phyloP scores from a whole-genome alignment of 2,113 vertebrate genomes.

The Upupa epops region DNA sequence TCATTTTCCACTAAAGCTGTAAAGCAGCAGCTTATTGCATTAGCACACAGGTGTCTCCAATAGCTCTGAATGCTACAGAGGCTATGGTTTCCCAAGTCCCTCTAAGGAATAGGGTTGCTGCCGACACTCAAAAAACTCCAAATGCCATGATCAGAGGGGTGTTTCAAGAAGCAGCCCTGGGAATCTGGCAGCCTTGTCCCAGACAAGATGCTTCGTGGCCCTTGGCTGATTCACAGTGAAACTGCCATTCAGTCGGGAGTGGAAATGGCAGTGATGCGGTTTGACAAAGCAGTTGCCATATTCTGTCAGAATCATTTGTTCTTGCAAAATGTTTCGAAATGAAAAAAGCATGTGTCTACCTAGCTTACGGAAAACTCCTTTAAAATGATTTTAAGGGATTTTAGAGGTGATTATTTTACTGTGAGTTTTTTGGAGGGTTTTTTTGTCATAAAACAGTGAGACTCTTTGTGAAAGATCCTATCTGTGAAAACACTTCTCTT shows the following conservation, averaged over 20 bases:
- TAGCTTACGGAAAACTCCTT: not conserved
- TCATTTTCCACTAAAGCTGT: not conserved
- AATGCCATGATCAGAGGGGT: not conserved
- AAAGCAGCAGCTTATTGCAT: not conserved
- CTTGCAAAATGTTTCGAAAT: not conserved
- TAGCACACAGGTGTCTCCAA: not conserved
- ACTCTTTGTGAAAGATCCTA: not conserved
- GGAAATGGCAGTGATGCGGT: not conserved
- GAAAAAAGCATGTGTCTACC: not conserved
- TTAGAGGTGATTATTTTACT: not conserved
- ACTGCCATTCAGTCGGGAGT: not conserved
- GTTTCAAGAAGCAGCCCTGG: not conserved
- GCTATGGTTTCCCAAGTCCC: not conserved
- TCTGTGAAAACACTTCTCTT: not conserved
- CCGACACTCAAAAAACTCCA: not conserved
- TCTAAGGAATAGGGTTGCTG: not conserved
- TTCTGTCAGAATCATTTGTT: not conserved
- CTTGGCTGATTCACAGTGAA: not conserved
- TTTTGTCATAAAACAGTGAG: not conserved
- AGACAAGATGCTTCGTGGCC: not conserved
- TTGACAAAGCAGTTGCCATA: not conserved
- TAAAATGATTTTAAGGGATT: fast-evolving
- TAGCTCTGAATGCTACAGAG: not conserved
- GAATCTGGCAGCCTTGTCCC: not conserved
- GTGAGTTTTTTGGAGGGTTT: too few species aligned